Evolutionary conservation across 1,140 invertebrate species (phyloP).

Genomic region (Drosophila sulfurigaster): DNA sequence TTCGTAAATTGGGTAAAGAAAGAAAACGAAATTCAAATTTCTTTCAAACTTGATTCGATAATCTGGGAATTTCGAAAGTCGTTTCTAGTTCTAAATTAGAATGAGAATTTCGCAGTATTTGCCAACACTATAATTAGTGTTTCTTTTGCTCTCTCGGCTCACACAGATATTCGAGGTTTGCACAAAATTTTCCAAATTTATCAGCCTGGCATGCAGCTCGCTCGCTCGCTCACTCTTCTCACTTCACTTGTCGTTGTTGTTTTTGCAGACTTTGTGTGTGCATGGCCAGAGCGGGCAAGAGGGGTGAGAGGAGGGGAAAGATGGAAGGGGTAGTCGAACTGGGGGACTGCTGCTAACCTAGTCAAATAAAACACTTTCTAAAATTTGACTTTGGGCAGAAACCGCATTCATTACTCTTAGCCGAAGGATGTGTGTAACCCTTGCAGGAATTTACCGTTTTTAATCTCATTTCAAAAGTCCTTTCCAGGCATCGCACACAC

Average conservation of each 20-base stretch:
- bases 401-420: constrained; percentile 84
- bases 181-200: constrained; percentile 13
- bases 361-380: constrained; percentile 84
- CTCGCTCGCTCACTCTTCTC: not conserved
- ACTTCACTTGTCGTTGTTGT: not conserved
- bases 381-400: constrained; percentile 83
- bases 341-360: constrained; percentile 59
- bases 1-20: too few relatives aligned
- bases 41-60: too few relatives aligned
- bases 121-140: constrained; percentile 13
- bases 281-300: not conserved
- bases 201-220: not conserved
- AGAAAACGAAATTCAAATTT: too few relatives aligned
- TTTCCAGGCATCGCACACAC: constrained; percentile 58
- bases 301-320: not conserved
- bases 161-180: constrained; percentile 2
- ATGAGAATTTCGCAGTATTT: not conserved
- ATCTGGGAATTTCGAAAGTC: too few relatives aligned
- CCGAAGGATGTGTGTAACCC: constrained; percentile 68
- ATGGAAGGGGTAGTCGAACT: not conserved
- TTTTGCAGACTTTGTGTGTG: constrained; percentile 17
- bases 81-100: too few relatives aligned
- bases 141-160: not conserved
- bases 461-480: constrained; percentile 83
- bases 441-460: constrained; percentile 83